Conservation (phyloP, 1,140 invertebrate genomes). For the Apis cerana region DNA sequence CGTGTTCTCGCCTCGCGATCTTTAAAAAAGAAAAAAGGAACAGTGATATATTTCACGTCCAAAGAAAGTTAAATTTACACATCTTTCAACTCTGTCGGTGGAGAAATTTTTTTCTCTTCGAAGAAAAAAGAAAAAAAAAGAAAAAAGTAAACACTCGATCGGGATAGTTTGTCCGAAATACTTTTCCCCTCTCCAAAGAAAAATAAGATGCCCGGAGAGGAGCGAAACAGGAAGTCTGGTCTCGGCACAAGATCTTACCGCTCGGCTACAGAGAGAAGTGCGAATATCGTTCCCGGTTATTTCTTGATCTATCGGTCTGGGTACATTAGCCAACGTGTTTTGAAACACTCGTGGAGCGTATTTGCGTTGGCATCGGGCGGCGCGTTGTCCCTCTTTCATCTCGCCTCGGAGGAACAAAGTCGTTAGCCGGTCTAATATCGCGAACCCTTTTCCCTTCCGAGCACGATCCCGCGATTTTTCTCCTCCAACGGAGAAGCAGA, state of each 20-base stretch:
- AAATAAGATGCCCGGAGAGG: background rate
- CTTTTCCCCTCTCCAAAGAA: background rate
- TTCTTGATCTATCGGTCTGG: constrained; percentile 74
- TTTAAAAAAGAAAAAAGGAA: too few relatives aligned
- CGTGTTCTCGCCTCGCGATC: too few relatives aligned
- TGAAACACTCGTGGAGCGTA: constrained; percentile 78
- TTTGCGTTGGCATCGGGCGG: constrained; percentile 77
- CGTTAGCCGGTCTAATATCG: constrained; percentile 33
- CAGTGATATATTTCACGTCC: too few relatives aligned
- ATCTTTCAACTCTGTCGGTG: background rate
- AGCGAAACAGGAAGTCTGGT: constrained; percentile 23
- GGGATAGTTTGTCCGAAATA: background rate
- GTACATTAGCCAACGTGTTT: constrained; percentile 80
- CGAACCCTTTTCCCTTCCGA: constrained; percentile 22
- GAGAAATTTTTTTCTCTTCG: background rate
- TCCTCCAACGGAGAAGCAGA: background rate
- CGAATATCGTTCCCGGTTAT: constrained; percentile 69
- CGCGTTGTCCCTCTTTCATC: constrained; percentile 75
- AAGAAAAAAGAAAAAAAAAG: background rate
- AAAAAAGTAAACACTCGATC: background rate
- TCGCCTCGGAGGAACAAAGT: constrained; percentile 51
- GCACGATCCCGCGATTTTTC: constrained; percentile 12
- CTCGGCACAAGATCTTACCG: background rate
- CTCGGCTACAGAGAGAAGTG: constrained; percentile 18
- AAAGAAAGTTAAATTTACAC: background rate